Evolutionary conservation across 2,888 invertebrate genomes (phyloP), one percentile per base, ranked within the genome.

Genomic region (Sesia apiformis): DNA sequence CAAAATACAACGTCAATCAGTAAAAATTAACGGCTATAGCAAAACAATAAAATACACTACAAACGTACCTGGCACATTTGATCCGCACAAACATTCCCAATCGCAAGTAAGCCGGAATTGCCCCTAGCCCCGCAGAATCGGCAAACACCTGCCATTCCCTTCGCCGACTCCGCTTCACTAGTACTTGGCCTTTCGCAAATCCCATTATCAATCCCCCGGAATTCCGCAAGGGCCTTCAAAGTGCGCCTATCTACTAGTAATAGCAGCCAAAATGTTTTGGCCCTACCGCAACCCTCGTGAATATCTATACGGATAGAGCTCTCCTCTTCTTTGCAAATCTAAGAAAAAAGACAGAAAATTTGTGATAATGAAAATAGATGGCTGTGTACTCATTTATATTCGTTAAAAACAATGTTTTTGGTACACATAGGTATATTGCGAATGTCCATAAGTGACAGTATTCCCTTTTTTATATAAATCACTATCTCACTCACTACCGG

Each of bases 241-340:
- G 98, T 98, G 64, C 95, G 93, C 0, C 97, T 95, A 76, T 99
- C 98, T 0, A 98, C 97, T 38, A 99, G 85, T 0, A 98, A 94
- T 69, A 98, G 89, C 4, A 99, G 90, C 98, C 98, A 98, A 81
- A 97, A 98, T 4, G 99, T 89, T 81, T 98, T 98, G 1, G 97
- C 97, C 43, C 99, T 92, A 0, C 98, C 98, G 76, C 98, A 98
- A 0, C 95, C 95, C 82, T 98, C 98, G 81, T 99, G 98, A n/a
- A 98, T 91, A 81, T 99, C 98, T 4, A 99, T 97, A 60, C 97
- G 95, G 58, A 98, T 97, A 0, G 98, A 96, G 76, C 97, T 97
- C 73, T 98, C 97, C 72, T 98, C 98, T 74, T 98, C 98, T 78
- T 98, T 98, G 83, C 98, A 98, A 38, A 97, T 95, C 93, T 94